phyloP scores from a whole-genome alignment of 1,140 invertebrate species.

The Calliphora vicina region DNA sequence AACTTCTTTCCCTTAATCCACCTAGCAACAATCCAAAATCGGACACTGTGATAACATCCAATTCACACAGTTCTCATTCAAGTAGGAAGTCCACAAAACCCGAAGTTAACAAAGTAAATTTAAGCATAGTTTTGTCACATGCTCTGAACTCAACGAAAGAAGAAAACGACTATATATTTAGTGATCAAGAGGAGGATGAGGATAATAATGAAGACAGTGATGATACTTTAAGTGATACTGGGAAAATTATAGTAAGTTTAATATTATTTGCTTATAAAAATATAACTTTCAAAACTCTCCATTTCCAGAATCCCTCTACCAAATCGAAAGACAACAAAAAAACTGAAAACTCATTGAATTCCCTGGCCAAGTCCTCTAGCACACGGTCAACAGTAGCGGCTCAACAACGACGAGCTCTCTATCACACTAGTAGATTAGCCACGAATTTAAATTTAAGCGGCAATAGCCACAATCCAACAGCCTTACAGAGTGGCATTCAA shows the following conservation, averaged over 20 bases:
- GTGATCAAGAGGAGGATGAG: not conserved
- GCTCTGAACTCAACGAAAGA: slow-evolving; percentile 52
- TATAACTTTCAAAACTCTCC: not conserved
- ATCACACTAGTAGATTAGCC: not conserved
- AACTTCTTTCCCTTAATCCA: too few relatives aligned
- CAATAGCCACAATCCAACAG: not conserved
- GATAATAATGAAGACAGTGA: not conserved
- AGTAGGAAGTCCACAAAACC: not conserved
- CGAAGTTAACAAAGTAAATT: slow-evolving; percentile 59
- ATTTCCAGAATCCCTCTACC: not conserved
- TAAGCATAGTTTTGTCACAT: slow-evolving; percentile 58
- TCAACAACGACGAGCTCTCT: slow-evolving; percentile 15
- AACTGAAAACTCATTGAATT: not conserved
- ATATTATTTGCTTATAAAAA: not conserved
- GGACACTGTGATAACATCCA: not conserved
- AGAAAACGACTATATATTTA: slow-evolving; percentile 43
- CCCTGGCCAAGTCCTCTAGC: not conserved
- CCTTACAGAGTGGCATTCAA: not conserved
- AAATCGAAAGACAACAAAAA: not conserved
- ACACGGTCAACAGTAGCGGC: not conserved
- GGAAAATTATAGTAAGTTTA: not conserved
- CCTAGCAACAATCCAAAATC: not conserved
- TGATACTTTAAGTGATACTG: slow-evolving; percentile 42
- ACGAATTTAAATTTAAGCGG: not conserved
- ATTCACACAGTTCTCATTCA: not conserved